Conservation (phyloP, 2,888 invertebrate genomes). For the Dynastes grantii region DNA sequence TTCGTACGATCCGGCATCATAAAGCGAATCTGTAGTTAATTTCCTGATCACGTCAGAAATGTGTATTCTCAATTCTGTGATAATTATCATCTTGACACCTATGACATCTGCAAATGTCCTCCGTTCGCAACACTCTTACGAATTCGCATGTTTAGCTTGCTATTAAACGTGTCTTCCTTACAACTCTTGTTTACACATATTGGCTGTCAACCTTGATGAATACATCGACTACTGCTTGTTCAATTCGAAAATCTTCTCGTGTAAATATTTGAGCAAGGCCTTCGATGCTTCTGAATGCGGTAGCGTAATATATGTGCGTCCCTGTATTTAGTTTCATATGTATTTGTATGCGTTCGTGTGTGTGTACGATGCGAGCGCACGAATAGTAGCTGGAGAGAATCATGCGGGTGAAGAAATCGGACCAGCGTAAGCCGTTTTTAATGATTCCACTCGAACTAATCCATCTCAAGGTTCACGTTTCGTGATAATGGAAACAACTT, state of each 20-base stretch:
- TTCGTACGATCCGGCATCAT: not conserved
- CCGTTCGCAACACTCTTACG: not conserved
- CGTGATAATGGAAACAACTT: slow-evolving; percentile 48
- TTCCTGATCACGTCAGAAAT: not conserved
- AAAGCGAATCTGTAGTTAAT: not conserved
- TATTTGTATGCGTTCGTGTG: not conserved
- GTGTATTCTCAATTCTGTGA: not conserved
- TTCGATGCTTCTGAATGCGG: slow-evolving; percentile 31
- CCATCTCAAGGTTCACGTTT: slow-evolving; percentile 50
- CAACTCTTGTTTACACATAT: slow-evolving; percentile 34
- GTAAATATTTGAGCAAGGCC: slow-evolving; percentile 34
- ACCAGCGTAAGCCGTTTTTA: slow-evolving; percentile 50
- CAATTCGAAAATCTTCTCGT: slow-evolving; percentile 41
- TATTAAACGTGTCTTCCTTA: slow-evolving; percentile 22
- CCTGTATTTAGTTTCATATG: slow-evolving; percentile 4
- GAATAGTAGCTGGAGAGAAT: slow-evolving; percentile 1
- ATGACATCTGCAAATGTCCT: not conserved
- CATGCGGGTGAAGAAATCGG: slow-evolving; percentile 49
- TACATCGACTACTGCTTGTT: slow-evolving; percentile 35
- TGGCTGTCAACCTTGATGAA: slow-evolving; percentile 33
- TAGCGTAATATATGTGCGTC: not conserved
- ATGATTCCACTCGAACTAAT: slow-evolving; percentile 51
- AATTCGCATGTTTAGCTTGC: slow-evolving; percentile 7
- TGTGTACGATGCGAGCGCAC: not conserved
- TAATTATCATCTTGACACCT: slow-evolving; percentile 9